Evolutionary conservation across 2,888 invertebrate genomes (phyloP).

Genomic region (Athrips mouffetella): DNA sequence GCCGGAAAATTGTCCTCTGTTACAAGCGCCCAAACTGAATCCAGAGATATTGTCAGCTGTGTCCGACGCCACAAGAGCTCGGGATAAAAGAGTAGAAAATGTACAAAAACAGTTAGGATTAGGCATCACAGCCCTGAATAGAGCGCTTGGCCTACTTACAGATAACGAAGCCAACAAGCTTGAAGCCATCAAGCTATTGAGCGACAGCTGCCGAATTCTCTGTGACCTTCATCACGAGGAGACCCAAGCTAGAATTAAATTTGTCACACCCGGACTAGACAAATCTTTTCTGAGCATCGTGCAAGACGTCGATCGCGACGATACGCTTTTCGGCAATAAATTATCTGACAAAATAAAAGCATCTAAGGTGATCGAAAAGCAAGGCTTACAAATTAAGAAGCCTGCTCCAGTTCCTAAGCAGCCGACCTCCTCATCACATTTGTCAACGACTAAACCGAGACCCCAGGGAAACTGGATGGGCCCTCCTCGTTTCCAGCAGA

Average conservation of each 20-base stretch:
- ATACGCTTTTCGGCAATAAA: constrained; percentile 17
- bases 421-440: too few species aligned
- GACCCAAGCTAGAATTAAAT: not conserved
- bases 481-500: constrained; percentile 10
- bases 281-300: constrained; percentile 22
- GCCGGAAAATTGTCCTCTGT: too few species aligned
- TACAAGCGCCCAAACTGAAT: too few species aligned
- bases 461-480: not conserved
- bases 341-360: constrained; percentile 13
- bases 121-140: too few species aligned
- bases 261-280: constrained; percentile 20
- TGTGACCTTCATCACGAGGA: constrained; percentile 15
- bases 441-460: too few species aligned
- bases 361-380: not conserved
- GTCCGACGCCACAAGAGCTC: too few species aligned
- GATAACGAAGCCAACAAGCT: not conserved
- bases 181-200: constrained; percentile 15
- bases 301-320: constrained; percentile 21
- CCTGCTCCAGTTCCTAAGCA: too few species aligned
- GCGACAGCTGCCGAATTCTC: constrained; percentile 21
- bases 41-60: too few species aligned
- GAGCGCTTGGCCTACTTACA: too few species aligned
- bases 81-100: too few species aligned
- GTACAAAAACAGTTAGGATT: too few species aligned
- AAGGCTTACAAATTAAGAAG: not conserved